Base-by-base conservation (phyloP, 2,113 vertebrate species). In the Atrichornis clamosus region DNA sequence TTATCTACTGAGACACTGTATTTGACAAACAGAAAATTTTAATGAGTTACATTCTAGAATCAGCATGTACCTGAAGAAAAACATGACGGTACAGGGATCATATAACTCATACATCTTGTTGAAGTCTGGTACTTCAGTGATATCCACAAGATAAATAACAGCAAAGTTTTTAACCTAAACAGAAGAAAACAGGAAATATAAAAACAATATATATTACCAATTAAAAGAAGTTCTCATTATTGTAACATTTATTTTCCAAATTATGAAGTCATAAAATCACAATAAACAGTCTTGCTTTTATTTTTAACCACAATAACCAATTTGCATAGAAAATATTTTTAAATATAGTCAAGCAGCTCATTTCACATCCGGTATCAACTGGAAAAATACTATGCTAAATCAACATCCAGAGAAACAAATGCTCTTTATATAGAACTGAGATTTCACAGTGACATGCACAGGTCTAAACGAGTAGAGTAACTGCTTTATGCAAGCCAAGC, bases 61-160 rank as follows among this genome's bases (percentile, higher is more conserved):
- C 41, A 84, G 44, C 24, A 56, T 69, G 59, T 92, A 99, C 99
- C 99, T 99, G 98, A 99, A 99, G 92, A 99, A 99, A 98, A 99
- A 99, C 99, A 99, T 99, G 91, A 99, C 99, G 0, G 99, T 99
- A 81, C 99, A 99, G 7, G 99, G 99, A 91, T 99, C 99, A 0
- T 99, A 99, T 72, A 99, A 96, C 95, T 99, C 99, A 1, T 99
- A 99, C 99, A 99, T 99, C 97, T 99, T 99, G 97, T 99, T 99
- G 98, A 99, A 99, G 96, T 99, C 99, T 28, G 99, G 99, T 47
- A 99, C 99, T 98, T 99, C 99, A 17, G 99, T 99, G 93, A 99
- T 99, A 94, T 99, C 99, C 98, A 99, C 99, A 62, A 99, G 98
- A 95, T 99, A 99, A 97, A 99, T 99, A 79, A 99, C 99, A 23